phyloP scores from a whole-genome alignment of 1,140 invertebrate genomes.

The Aphaenogaster floridana region DNA sequence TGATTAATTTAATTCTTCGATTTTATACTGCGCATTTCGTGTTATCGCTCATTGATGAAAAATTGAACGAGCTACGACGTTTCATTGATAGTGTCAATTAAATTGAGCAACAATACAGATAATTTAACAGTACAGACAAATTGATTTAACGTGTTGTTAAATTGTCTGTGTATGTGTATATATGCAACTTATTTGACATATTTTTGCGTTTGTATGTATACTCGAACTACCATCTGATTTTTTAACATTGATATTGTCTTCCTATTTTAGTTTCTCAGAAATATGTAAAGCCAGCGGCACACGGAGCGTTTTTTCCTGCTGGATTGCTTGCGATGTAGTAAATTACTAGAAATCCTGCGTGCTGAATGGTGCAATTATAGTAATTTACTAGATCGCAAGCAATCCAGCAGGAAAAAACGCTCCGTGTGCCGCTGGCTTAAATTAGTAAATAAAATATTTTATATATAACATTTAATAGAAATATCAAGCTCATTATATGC shows the following conservation, averaged over 20 bases:
- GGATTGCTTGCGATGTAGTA: too few relatives aligned
- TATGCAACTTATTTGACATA: too few relatives aligned
- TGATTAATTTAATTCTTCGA: neutral
- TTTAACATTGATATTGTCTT: too few relatives aligned
- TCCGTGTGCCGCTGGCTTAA: too few relatives aligned
- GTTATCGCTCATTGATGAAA: neutral
- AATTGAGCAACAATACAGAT: neutral
- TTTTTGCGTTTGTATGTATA: neutral
- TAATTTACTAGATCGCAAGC: too few relatives aligned
- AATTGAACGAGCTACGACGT: neutral
- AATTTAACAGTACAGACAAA: neutral
- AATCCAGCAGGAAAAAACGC: too few relatives aligned
- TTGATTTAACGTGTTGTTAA: neutral
- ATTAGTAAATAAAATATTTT: neutral
- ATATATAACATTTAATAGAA: too few relatives aligned
- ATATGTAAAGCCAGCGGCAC: neutral
- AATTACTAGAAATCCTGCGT: too few relatives aligned
- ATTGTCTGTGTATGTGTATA: too few relatives aligned
- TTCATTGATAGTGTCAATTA: slow-evolving; percentile 5
- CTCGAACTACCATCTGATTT: neutral
- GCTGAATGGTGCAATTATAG: too few relatives aligned
- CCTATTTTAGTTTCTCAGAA: neutral
- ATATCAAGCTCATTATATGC: too few relatives aligned
- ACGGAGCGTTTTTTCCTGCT: too few relatives aligned
- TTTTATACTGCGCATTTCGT: neutral